Evolutionary conservation across 2,888 invertebrate species (phyloP), one percentile per base, ranked within the genome.

Genomic region (Phrixothrix hirtus): DNA sequence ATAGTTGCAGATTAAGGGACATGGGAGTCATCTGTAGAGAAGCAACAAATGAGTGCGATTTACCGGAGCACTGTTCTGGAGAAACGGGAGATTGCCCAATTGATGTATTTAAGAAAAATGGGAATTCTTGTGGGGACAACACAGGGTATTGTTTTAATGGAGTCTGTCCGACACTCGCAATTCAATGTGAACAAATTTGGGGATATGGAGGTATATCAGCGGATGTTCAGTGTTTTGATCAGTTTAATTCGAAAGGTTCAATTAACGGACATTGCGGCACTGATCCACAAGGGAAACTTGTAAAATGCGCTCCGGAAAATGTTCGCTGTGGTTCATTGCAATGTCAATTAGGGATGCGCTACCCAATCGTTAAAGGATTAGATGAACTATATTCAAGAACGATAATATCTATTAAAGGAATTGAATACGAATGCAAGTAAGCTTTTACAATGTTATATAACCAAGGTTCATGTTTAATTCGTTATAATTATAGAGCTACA

Each of bases 381-480:
- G 89, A 92, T 71, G 86, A 90, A 67, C 87, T 88, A 59, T 92
- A 89, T 74, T 89, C 93, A 4, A 84, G 88, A 66, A 96, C 95
- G 11, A 89, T 92, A 59, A 90, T 96, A 72, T 89, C 90, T 53
- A 90, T 90, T 71, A 91, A 90, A 70, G 90, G 92, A 31, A 81
- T 83, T 55, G 94, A 95, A 74, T 94, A 89, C 71, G 94, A 95
- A 77, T 97, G 96, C 95, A 97, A 96, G 95, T 95, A 77, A 86
- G 90, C 87, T 11, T 15, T 5, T 4, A 10, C 4, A 7, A 26
- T 7, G 3, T 29, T 13, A 2, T 13, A 31, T 9, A 6, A 15
- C 3, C 11, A 15, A n/a, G 16, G 10, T 45, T 10, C 4, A 49
- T 43, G 10, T 14, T 21, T 38, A 30, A 15, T 16, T 10, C 25